Evolutionary conservation across 37 sponge, comb jelly and placozoan genomes (phyloP).

Genomic region (Cladorhizidae sp.): DNA sequence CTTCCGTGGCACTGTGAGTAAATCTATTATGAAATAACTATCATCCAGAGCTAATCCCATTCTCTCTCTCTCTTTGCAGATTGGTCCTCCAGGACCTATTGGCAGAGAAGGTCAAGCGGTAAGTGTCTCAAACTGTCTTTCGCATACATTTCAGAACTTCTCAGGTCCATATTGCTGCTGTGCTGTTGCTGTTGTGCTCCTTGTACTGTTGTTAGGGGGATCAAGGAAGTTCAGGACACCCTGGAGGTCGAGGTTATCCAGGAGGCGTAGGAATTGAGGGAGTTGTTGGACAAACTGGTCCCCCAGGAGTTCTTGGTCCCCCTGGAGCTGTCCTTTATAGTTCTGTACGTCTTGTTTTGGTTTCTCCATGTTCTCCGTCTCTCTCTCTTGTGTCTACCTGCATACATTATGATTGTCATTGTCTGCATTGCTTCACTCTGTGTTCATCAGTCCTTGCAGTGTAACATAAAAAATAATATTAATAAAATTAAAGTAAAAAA

Average conservation of each 20-base stretch:
- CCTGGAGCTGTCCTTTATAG: slow-evolving; percentile 57
- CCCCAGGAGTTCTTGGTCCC: slow-evolving; percentile 45
- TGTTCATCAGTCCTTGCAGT: no score
- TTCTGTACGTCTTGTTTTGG: slow-evolving; percentile 8
- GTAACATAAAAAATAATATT: no score
- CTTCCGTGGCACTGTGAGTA: slow-evolving; percentile 37
- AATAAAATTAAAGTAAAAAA: no score
- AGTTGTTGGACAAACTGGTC: slow-evolving; percentile 33
- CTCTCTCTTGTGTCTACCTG: no score
- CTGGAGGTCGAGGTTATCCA: slow-evolving; percentile 30
- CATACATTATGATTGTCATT: no score
- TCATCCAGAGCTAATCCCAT: not conserved
- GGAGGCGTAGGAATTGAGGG: slow-evolving; percentile 49
- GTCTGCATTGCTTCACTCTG: no score
- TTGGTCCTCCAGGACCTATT: slow-evolving; percentile 1
- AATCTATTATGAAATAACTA: not conserved
- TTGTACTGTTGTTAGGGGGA: slow-evolving; percentile 12
- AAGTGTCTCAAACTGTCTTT: not conserved
- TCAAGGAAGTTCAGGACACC: slow-evolving; percentile 27
- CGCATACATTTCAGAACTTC: not conserved
- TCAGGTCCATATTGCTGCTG: not conserved
- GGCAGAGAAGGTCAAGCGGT: slow-evolving; percentile 14
- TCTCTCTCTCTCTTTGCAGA: slow-evolving; percentile 1
- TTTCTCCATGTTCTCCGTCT: not conserved
- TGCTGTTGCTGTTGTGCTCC: not conserved